A percentile compares a stretch with the other conserved stretches of the same genome.
Evolutionary conservation across 2,888 invertebrate genomes (phyloP).

Genomic region (Lypha dubia): DNA sequence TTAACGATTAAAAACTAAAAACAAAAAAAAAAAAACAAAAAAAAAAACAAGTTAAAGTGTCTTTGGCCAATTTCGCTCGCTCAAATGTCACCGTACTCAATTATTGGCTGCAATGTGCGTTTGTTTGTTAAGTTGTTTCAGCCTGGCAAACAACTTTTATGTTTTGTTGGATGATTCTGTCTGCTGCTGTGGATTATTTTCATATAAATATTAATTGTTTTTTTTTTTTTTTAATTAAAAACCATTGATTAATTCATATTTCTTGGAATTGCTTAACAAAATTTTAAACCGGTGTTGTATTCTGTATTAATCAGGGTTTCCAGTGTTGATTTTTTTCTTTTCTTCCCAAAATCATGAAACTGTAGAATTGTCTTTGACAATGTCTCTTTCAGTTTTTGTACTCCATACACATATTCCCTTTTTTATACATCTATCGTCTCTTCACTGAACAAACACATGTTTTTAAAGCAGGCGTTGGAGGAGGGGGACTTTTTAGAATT

Average conservation of each 20-base stretch:
- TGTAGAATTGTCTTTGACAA: too few relatives aligned
- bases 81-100: constrained; percentile 6
- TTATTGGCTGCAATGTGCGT: background rate
- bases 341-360: too few relatives aligned
- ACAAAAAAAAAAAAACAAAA: too few relatives aligned
- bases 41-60: constrained; percentile 27
- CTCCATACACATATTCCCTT: too few relatives aligned
- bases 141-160: background rate
- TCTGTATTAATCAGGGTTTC: background rate
- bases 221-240: background rate
- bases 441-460: too few relatives aligned
- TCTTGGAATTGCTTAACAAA: background rate
- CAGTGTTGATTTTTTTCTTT: too few relatives aligned
- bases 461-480: too few relatives aligned
- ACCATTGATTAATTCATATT: background rate
- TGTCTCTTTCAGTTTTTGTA: too few relatives aligned
- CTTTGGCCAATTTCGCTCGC: background rate
- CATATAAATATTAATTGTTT: background rate
- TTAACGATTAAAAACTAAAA: background rate
- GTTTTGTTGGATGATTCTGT: background rate
- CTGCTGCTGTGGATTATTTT: background rate
- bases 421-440: too few relatives aligned
- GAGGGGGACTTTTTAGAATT: too few relatives aligned
- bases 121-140: constrained; percentile 18
- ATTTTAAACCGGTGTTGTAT: background rate